Evolutionary conservation across 2,888 invertebrate species (phyloP), one percentile per base, ranked within the genome.

Genomic region (Scaptomyza cyrtandrae): DNA sequence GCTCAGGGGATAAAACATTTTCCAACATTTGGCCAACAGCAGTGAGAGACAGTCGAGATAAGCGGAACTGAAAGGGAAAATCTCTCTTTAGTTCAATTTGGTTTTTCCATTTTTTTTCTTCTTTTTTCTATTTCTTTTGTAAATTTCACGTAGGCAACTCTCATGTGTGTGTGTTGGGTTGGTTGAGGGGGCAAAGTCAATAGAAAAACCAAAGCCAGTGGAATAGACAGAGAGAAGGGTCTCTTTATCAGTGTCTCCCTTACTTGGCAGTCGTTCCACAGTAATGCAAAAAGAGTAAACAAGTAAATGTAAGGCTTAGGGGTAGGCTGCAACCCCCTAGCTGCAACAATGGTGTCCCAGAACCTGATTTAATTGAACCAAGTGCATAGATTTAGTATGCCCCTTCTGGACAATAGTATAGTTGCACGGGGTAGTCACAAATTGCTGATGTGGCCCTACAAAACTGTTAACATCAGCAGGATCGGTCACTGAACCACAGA

Each of bases 11-110:
- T 31, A 70, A 66, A 78, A 71, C 79, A 81, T 78, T 83, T 87
- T 80, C 82, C 88, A 80, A 86, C 89, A 71, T 87, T 86, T 84
- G 82, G 85, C 70, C 57, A 75, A 80, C 89, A 89, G 86, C 89
- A 89, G 80, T 76, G 31, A 52, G 58, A 31, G 49, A 43, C 66
- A 72, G 68, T 55, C 78, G 58, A 66, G 73, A 69, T 73, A 75
- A 56, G 52, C 63, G 57, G 66, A 41, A 44, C 60, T 33, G 35
- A 62, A 49, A 49, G 58, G 63, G 14, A 56, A 56, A 65, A 66
- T 75, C 65, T 62, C 39, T 37, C 54, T 61, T 65, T 56, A 54
- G 52, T 29, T 45, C 35, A 65, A 52, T 60, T 77, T 73, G 31
- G 24, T 24, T 24, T 24, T 24, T 24, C 24, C 24, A 24, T 24